Evolutionary conservation across 2,113 vertebrate genomes (phyloP).

Genomic region (Bos taurus): DNA sequence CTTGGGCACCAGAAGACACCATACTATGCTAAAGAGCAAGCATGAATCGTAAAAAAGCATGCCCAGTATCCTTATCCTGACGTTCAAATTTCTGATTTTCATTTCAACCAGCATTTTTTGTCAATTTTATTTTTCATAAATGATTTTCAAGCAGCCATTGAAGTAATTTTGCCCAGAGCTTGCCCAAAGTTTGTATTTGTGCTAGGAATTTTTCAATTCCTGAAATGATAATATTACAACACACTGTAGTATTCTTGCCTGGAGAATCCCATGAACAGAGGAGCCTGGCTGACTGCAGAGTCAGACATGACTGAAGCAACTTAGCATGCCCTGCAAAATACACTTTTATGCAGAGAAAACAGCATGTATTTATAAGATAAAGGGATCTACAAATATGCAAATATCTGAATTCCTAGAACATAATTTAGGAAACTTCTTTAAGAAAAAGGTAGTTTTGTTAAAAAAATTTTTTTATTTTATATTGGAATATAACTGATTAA

Average conservation of each 20-base stretch:
- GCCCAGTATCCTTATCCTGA: not conserved
- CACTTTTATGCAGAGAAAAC: not conserved
- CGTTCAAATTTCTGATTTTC: not conserved
- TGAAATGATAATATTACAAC: not conserved
- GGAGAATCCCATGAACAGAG: not conserved
- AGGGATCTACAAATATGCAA: not conserved
- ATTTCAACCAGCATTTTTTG: not conserved
- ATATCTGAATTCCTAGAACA: not conserved
- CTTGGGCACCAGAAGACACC: not conserved
- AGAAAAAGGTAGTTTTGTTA: not conserved
- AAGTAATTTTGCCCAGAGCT: conserved; percentile 6
- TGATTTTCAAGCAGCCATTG: not conserved
- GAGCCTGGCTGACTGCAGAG: not conserved
- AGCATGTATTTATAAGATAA: not conserved
- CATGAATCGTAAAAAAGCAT: not conserved
- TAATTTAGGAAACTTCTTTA: not conserved
- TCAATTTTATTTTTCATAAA: not conserved
- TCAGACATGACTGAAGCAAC: not conserved
- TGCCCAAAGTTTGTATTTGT: not conserved
- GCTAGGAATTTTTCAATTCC: not conserved
- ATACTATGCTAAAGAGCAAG: not conserved
- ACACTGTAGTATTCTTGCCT: not conserved
- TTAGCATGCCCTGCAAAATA: not conserved
- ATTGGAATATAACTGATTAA: not conserved
- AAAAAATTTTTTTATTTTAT: not conserved